Evolutionary conservation across 1,140 invertebrate species (phyloP), one percentile per base, ranked within the genome.

Genomic region (Mylabris phalerata): DNA sequence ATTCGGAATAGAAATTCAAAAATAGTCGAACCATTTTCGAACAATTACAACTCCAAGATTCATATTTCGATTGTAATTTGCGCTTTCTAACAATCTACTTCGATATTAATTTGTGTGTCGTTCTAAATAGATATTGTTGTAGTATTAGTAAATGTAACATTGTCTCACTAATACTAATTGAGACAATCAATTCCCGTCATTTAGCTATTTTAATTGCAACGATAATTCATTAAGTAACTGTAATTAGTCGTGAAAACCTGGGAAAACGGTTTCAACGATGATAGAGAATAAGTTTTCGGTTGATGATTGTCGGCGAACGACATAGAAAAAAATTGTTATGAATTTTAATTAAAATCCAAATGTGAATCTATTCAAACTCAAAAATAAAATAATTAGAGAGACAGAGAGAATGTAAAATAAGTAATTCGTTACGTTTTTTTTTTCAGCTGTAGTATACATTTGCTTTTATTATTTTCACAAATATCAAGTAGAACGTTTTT

Each of bases 401-500:
- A 44, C 9, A 13, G 4, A 24, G 4, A 24, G 43, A 11, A 44
- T 5, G 9, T 13, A 10, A 44, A 44, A 7, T 5, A 24, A 11
- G 32, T 32, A 32, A 5, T 32, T 32, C 32, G 32, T 32, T 24
- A 19, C 48, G 41, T 9, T 40, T 62, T 62, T 55, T 52, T 61
- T 64, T 63, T 19, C 19, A 19, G 19, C 19, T 19, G 19, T 59
- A 66, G 60, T 67, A 67, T 69, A 70, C 65, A 70, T 65, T 60
- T 64, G 4, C 7, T 60, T 71, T 71, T 71, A 71, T 71, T 71
- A 19, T 19, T 51, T 54, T 68, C 62, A 70, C 63, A 70, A 65
- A 67, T 71, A 66, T 67, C 68, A 67, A 32, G 1, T 67, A 64
- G 64, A 67, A 64, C 50, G 48, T 60, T 32, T 19, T 10, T 42